Conservation (phyloP, 2,113 vertebrate genomes). For the Lepus europaeus region DNA sequence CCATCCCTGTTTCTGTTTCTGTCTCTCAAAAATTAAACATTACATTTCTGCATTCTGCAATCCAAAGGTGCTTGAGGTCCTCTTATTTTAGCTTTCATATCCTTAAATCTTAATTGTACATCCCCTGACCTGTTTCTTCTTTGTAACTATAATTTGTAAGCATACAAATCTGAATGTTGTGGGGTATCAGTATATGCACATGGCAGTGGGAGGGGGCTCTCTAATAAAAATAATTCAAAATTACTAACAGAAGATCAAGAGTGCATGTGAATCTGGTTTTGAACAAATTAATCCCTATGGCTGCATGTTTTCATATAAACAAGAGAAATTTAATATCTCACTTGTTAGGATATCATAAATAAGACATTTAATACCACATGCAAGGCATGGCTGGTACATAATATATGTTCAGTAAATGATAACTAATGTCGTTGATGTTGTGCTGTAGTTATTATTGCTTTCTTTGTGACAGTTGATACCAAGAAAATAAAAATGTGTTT, state of each 20-base stretch:
- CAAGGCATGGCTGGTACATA: background rate
- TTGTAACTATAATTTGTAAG: background rate
- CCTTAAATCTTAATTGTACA: background rate
- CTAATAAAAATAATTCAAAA: constrained; percentile 20
- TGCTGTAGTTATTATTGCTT: constrained; percentile 22
- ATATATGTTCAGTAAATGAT: constrained; percentile 28
- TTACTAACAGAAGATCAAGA: constrained; percentile 12
- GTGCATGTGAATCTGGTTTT: background rate
- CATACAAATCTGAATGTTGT: background rate
- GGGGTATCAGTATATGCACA: background rate
- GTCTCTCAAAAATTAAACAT: too few species aligned
- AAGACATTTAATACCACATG: background rate
- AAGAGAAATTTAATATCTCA: background rate
- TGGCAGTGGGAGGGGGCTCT: accelerated
- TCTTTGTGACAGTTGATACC: background rate
- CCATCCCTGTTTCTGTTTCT: too few species aligned
- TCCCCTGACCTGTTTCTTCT: background rate
- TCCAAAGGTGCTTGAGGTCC: background rate
- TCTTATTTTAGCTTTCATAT: background rate
- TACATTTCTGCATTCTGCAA: background rate
- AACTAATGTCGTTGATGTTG: background rate
- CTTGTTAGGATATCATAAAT: background rate
- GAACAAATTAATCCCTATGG: background rate
- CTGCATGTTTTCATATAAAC: background rate
- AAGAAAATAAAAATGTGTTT: constrained; percentile 41